Percentiles rank a stretch among this genome's conserved stretches.
Conservation (phyloP, 2,113 vertebrate genomes). For the Crotalus tigris region DNA sequence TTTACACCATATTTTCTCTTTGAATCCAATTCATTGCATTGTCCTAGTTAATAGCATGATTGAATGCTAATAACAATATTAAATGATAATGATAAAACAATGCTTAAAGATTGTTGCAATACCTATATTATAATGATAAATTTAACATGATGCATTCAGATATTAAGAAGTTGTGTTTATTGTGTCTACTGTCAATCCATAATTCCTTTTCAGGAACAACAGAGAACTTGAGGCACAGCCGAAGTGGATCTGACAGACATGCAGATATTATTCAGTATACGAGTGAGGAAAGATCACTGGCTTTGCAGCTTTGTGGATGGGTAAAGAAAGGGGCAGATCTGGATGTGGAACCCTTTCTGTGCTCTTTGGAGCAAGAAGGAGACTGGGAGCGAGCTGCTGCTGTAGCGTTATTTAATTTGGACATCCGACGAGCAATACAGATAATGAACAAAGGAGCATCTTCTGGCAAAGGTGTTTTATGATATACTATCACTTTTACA, state of each 20-base stretch:
- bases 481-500: constrained; percentile 18
- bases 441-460: constrained; percentile 94
- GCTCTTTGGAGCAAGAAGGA: constrained; percentile 87
- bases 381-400: constrained; percentile 96
- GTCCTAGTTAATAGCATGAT: neutral
- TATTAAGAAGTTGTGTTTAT: constrained; percentile 1
- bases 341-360: constrained; percentile 89
- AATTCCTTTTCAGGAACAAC: constrained; percentile 77
- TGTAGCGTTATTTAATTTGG: constrained; percentile 94
- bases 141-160: constrained; percentile 3
- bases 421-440: constrained; percentile 93
- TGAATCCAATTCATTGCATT: neutral
- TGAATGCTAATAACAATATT: neutral
- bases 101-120: neutral
- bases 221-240: constrained; percentile 83
- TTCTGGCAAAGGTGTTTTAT: constrained; percentile 81
- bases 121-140: neutral
- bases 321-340: constrained; percentile 85
- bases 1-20: neutral
- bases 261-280: constrained; percentile 83
- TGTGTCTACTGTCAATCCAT: neutral
- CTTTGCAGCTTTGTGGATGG: constrained; percentile 95
- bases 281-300: constrained; percentile 90
- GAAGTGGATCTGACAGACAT: constrained; percentile 88
- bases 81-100: neutral